phyloP scores from a whole-genome alignment of 2,797 vertebrate species.

The Corythornis leucogaster region DNA sequence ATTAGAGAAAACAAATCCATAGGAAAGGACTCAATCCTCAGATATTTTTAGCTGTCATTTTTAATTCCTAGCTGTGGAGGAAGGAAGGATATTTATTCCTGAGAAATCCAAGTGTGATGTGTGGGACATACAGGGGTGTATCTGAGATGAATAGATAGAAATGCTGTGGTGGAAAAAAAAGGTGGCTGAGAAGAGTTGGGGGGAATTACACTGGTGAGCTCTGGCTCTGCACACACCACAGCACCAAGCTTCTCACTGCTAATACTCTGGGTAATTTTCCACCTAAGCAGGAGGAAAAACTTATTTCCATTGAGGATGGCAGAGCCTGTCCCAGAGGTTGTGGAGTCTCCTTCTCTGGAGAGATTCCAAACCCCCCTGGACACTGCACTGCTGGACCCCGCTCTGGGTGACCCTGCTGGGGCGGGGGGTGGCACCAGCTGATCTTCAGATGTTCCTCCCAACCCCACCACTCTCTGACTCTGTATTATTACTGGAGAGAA shows the following conservation, averaged over 20 bases:
- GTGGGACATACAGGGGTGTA: neutral
- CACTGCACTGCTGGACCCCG: no score
- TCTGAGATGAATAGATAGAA: neutral
- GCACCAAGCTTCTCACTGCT: neutral
- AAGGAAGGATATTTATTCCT: neutral
- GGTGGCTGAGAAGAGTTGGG: neutral
- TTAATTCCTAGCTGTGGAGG: neutral
- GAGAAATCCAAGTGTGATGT: neutral
- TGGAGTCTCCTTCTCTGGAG: neutral
- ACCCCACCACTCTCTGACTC: neutral
- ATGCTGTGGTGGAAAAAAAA: neutral
- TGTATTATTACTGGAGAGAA: neutral
- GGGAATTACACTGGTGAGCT: neutral
- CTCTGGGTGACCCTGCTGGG: neutral
- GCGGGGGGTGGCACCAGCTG: neutral
- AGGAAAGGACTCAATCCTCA: neutral
- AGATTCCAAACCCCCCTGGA: neutral
- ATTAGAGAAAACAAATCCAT: neutral
- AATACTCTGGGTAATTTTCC: neutral
- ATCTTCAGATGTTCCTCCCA: neutral
- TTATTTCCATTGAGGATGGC: neutral
- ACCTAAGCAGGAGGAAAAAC: neutral
- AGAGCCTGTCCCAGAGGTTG: neutral
- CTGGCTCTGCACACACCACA: rapidly evolving
- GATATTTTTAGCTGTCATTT: neutral